A percentile compares a stretch with the other conserved stretches of the same genome.
Conservation (phyloP, 2,113 vertebrate species). For the Dicerorhinus sumatrensis region DNA sequence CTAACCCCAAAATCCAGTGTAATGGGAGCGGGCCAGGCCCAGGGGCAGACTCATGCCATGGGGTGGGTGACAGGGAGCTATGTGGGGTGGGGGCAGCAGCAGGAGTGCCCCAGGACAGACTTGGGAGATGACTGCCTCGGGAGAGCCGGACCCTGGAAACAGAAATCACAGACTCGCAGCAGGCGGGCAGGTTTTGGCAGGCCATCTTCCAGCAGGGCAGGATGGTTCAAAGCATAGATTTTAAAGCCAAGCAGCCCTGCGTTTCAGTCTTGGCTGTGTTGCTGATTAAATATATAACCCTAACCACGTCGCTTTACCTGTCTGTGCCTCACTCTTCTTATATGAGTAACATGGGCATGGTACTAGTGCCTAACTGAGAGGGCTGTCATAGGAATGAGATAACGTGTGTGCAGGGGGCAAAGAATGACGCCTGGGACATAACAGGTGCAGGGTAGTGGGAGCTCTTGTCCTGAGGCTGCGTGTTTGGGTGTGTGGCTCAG, state of each 20-base stretch:
- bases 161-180: neutral
- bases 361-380: neutral
- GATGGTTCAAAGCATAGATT: neutral
- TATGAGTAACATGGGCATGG: neutral
- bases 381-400: neutral
- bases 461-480: no score
- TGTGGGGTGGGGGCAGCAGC: rapidly evolving
- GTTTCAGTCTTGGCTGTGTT: rapidly evolving
- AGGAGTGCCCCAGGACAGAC: neutral
- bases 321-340: neutral
- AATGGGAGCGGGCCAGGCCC: neutral
- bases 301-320: neutral
- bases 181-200: neutral
- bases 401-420: rapidly evolving
- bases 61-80: neutral
- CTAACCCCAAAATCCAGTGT: neutral
- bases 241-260: no score
- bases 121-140: neutral
- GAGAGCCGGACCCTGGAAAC: neutral
- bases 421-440: no score
- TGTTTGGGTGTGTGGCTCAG: neutral
- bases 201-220: neutral
- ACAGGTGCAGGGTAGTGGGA: rapidly evolving
- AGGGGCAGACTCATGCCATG: no score
- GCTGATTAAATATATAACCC: neutral